Evolutionary conservation across 2,113 vertebrate genomes (phyloP).

Genomic region (Heteronetta atricapilla): DNA sequence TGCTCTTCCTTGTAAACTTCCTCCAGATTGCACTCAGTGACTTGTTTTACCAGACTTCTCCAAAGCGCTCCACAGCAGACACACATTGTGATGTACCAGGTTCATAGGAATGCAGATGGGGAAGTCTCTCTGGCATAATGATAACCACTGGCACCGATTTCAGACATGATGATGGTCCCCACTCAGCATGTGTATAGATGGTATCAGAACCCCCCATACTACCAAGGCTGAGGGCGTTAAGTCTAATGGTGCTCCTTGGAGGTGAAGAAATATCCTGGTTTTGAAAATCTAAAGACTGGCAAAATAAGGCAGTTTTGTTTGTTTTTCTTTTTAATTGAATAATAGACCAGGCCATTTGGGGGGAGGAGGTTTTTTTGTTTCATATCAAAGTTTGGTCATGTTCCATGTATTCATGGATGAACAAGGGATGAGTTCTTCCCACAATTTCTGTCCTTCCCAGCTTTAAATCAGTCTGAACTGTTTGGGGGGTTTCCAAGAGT

Average conservation of each 20-base stretch:
- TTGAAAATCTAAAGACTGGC: background rate
- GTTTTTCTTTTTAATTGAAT: background rate
- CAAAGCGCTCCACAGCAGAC: background rate
- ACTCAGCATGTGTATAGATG: background rate
- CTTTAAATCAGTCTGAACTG: background rate
- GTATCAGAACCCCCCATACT: background rate
- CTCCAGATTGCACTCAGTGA: background rate
- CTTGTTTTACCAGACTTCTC: background rate
- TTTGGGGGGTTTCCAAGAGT: background rate
- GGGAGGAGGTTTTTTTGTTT: background rate
- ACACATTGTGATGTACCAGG: background rate
- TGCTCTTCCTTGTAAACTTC: background rate
- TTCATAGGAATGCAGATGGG: fast-evolving
- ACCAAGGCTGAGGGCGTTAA: background rate
- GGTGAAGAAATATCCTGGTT: background rate
- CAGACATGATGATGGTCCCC: fast-evolving
- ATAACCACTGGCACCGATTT: background rate
- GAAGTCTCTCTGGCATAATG: background rate
- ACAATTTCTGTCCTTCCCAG: background rate
- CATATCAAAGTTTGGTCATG: background rate
- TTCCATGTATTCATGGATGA: background rate
- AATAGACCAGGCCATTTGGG: fast-evolving
- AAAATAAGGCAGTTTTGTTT: background rate
- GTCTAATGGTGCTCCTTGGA: background rate
- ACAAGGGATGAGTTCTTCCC: background rate